These are phyloP conservation scores for Venusia cambrica DNA, from an alignment of 2,888 invertebrate genomes.

Conservation along the genomic window DNA sequence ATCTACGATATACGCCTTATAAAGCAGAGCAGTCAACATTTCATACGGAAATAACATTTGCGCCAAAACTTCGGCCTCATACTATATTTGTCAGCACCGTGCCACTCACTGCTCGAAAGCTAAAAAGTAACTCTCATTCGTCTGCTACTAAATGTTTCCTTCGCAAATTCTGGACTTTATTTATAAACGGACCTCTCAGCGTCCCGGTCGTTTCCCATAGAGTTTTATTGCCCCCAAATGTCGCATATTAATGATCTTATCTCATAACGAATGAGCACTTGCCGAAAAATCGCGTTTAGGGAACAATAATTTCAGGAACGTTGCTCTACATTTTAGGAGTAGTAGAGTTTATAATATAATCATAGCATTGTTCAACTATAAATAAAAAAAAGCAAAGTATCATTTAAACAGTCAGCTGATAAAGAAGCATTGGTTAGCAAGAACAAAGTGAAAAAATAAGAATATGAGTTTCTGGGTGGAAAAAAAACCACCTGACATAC, in stretches of 20 bases:
- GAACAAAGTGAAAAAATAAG: no score
- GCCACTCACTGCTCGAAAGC: constrained; percentile 23
- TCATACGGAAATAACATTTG: constrained; percentile 22
- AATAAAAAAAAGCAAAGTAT: no score
- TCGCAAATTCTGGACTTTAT: constrained; percentile 27
- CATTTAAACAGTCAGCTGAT: no score
- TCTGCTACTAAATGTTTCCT: constrained; percentile 20
- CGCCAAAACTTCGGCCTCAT: constrained; percentile 24
- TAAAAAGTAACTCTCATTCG: constrained; percentile 19
- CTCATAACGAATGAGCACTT: constrained; percentile 23
- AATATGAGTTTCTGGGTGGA: no score
- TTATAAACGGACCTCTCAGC: constrained; percentile 29
- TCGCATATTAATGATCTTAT: constrained; percentile 28
- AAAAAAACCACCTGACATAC: constrained; percentile 5
- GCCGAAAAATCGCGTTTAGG: constrained; percentile 15
- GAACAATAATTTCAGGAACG: no score
- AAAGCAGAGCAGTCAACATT: constrained; percentile 18
- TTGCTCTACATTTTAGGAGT: no score
- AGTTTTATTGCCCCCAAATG: constrained; percentile 28
- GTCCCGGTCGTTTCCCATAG: constrained; percentile 10
- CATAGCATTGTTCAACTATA: no score
- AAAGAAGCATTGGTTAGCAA: no score
- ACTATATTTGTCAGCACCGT: constrained; percentile 30
- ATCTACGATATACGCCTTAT: no score
- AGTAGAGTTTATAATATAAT: no score